Evolutionary conservation across 1,140 invertebrate species (phyloP), one percentile per base, ranked within the genome.

Genomic region (Neodiprion lecontei): DNA sequence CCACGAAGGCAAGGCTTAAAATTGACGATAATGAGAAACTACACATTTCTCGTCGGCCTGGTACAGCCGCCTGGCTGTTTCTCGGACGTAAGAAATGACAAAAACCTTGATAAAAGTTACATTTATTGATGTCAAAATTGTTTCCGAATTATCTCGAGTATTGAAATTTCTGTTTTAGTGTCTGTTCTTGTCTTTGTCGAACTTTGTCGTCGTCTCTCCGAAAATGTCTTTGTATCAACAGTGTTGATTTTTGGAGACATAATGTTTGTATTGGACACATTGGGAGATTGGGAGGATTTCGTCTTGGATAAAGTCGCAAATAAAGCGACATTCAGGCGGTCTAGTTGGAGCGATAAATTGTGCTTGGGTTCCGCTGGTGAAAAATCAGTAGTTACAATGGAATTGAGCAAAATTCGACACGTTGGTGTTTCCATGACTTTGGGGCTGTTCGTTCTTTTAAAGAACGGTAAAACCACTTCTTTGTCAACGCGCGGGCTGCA

Each of bases 241-340:
- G 75, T 79, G 9, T 76, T 82, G 28, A 67, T 83, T 9, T 65
- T 82, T 49, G 78, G 80, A 0, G 78, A 76, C 17, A 80, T 84
- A 9, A 80, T 82, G 53, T 85, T 84, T 48, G 78, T 75, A 17
- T 48, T 85, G 14, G 83, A 84, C 14, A 70, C 75, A 9, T 67
- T 85, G 17, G 83, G 82, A 49, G 80, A 80, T 72, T 82, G 81
- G 80, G 80, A 85, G 68, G 80, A 82, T 49, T 48, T 84, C 8
- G 72, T 80, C 68, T 73, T 85, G 17, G 82, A 85, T 48, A 80
- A 77, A 73, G 69, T 75, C 9, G 73, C 78, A 65, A 82, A 84
- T 50, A 75, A 76, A 21, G 83, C 79, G 1, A 72, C 79, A 10
- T 21, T 83, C 9, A 72, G 72, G 7, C 80, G 74, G 69, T 79